Evolutionary conservation across 1,140 invertebrate genomes (phyloP), one percentile per base, ranked within the genome.

Genomic region (Drosophila baimaii): DNA sequence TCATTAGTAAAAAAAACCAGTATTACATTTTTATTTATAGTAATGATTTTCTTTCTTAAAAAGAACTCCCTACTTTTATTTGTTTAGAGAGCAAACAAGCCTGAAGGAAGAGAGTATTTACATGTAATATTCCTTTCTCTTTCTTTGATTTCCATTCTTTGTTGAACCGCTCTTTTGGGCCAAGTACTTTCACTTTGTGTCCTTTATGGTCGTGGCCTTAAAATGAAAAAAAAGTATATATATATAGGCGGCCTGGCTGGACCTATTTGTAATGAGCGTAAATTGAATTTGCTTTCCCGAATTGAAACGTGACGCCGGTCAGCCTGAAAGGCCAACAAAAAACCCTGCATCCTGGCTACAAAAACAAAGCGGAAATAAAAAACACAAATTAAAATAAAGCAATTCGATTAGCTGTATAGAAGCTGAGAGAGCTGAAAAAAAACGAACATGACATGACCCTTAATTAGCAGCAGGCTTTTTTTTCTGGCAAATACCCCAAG

Each of bases 321-420:
- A 33, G 19, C 25, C 25, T 33, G 9, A 25, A 46, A 58, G 49
- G 15, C 23, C 5, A 3, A 41, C 6, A 37, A 21, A 10, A n/a
- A 64, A 9, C 15, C 44, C n/a, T 29, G 17, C 6, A 13, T 51
- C 6, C 27, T 19, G 21, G 19, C 23, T 46, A 39, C 55, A 46
- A 43, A 19, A 31, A 41, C 13, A 47, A 39, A 13, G 29, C 5
- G 33, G 41, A 43, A 75, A 56, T 43, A 56, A 41, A 41, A 76
- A 75, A 65, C n/a, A 39, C 55, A 76, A 76, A 75, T 75, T 76
- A 66, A 76, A 75, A 75, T 58, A 75, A 76, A 76, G 37, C 71
- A 75, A 75, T 75, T 76, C 71, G 62, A 75, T 76, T 75, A 75
- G 73, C 51, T 37, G 0, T 9, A 17, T 61, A 7, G 37, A 35